A percentile compares a stretch with the other conserved stretches of the same genome.
Evolutionary conservation across 2,888 invertebrate species (phyloP).

Genomic region (Corythucha ciliata): DNA sequence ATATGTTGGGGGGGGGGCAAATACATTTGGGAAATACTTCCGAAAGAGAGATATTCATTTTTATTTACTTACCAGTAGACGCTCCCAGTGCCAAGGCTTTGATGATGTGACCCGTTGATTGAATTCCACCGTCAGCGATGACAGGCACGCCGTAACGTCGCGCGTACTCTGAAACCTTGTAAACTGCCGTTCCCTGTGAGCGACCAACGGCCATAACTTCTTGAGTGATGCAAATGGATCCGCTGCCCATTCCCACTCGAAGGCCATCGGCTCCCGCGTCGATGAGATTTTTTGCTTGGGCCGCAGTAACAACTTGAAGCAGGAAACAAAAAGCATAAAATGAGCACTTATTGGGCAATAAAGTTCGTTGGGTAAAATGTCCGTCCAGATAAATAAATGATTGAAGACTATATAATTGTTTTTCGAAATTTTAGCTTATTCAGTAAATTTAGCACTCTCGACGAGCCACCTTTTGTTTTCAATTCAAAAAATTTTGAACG

Average conservation of each 20-base stretch:
- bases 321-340: too few species aligned
- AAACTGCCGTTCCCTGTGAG: constrained; percentile 96
- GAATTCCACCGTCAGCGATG: constrained; percentile 97
- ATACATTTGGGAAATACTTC: too few species aligned
- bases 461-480: too few species aligned
- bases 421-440: too few species aligned
- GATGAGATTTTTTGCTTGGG: constrained; percentile 93
- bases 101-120: constrained; percentile 91
- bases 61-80: constrained; percentile 68
- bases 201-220: constrained; percentile 99
- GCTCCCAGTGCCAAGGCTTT: constrained; percentile 90
- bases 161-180: constrained; percentile 88
- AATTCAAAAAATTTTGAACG: too few species aligned
- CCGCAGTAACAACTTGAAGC: constrained; percentile 90
- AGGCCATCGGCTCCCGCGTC: constrained; percentile 95
- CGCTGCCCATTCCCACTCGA: constrained; percentile 97
- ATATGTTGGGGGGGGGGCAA: too few species aligned
- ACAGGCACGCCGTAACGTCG: constrained; percentile 81
- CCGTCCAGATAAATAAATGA: too few species aligned
- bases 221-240: constrained; percentile 98
- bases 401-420: too few species aligned
- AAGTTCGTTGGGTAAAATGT: too few species aligned
- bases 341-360: too few species aligned
- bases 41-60: too few species aligned
- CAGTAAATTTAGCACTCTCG: too few species aligned